phyloP scores from a whole-genome alignment of 1,140 invertebrate species.

The Drosophila albomicans region DNA sequence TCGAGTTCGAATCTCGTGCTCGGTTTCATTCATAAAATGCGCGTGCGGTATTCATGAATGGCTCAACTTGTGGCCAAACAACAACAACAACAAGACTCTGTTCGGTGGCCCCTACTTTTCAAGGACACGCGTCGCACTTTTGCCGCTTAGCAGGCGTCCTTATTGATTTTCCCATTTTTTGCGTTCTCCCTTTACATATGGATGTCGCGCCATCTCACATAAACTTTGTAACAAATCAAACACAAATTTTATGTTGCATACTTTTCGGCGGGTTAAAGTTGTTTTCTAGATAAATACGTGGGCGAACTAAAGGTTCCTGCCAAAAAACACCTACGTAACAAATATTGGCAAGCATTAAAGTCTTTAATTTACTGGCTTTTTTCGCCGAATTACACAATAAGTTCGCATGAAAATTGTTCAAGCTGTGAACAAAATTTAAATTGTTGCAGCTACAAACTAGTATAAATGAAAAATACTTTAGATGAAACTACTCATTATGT shows the following conservation, averaged over 20 bases:
- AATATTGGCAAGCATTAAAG: background rate
- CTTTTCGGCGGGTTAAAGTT: slow-evolving; percentile 31
- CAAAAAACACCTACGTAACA: background rate
- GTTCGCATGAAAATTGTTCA: background rate
- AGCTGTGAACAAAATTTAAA: no score
- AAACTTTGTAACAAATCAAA: slow-evolving; percentile 16
- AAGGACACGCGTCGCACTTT: slow-evolving; percentile 55
- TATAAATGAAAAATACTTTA: no score
- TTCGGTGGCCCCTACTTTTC: slow-evolving; percentile 43
- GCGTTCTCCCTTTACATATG: slow-evolving; percentile 12
- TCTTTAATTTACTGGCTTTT: background rate
- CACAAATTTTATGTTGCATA: slow-evolving; percentile 17
- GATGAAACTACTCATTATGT: no score
- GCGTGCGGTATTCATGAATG: slow-evolving; percentile 66
- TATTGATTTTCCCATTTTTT: slow-evolving; percentile 68
- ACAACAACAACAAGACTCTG: background rate
- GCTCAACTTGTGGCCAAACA: slow-evolving; percentile 21
- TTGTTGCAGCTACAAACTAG: no score
- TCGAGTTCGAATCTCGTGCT: slow-evolving; percentile 21
- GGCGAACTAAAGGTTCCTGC: background rate
- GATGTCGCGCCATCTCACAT: slow-evolving; percentile 26
- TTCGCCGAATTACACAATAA: background rate
- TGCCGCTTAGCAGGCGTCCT: slow-evolving; percentile 53
- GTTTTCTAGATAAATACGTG: background rate
- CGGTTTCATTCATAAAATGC: slow-evolving; percentile 64